These are phyloP conservation scores for Trachops cirrhosus DNA, from an alignment of 2,797 vertebrate genomes.

Conservation along the genomic window DNA sequence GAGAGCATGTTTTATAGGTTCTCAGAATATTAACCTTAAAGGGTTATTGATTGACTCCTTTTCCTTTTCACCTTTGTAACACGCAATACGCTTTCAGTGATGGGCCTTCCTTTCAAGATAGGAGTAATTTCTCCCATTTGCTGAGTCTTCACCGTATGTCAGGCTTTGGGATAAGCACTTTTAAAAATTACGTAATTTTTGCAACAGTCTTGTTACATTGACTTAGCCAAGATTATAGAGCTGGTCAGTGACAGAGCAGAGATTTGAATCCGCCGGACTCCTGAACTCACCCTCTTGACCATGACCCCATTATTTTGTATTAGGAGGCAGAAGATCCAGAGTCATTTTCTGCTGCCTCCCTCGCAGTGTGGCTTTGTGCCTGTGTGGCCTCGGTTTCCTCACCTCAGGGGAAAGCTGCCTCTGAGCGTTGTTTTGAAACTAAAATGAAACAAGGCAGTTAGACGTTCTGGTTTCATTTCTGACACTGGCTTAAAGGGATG, in stretches of 20 bases:
- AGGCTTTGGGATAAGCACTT: neutral
- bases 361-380: neutral
- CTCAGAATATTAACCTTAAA: neutral
- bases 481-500: neutral
- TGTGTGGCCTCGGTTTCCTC: neutral
- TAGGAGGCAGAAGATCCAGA: neutral
- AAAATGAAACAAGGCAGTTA: neutral
- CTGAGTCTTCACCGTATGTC: neutral
- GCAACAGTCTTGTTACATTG: neutral
- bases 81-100: neutral
- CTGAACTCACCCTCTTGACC: neutral
- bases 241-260: neutral
- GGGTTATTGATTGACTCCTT: neutral
- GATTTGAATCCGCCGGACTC: neutral
- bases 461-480: neutral
- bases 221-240: neutral
- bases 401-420: neutral
- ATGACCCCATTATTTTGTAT: neutral
- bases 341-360: neutral
- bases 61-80: constrained; percentile 13
- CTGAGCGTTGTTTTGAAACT: neutral
- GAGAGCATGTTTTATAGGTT: neutral
- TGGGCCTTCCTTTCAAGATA: neutral
- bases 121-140: neutral
- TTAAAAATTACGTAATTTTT: neutral